Evolutionary conservation across 2,797 vertebrate genomes (phyloP).

Genomic region (Sebastes trivittatus): DNA sequence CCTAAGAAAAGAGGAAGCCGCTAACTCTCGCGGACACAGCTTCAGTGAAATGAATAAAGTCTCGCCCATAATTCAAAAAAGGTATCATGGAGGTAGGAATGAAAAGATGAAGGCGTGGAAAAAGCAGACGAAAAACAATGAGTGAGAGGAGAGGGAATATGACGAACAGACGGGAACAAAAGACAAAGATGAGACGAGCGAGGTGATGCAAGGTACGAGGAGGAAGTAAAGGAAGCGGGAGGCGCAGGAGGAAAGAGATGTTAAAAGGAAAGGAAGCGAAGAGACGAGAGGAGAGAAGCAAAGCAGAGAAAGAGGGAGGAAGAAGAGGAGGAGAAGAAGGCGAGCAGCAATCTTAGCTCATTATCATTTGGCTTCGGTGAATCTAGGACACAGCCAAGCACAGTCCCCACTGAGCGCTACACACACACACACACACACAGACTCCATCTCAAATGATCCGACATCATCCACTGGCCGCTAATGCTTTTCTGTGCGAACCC

Average conservation of each 20-base stretch:
- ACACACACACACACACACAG: neutral
- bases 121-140: neutral
- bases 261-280: neutral
- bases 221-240: neutral
- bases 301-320: neutral
- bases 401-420: constrained; percentile 38
- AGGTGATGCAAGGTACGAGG: neutral
- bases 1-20: neutral
- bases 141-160: neutral
- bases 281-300: neutral
- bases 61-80: neutral
- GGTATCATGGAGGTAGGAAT: too few relatives aligned
- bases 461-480: constrained; percentile 21
- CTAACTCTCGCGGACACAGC: neutral
- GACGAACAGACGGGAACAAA: neutral
- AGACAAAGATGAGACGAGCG: neutral
- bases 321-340: constrained; percentile 38
- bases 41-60: neutral
- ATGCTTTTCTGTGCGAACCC: constrained; percentile 49
- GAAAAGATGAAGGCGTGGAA: neutral
- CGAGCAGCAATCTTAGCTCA: constrained; percentile 65
- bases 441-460: constrained; percentile 7
- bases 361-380: constrained; percentile 71
- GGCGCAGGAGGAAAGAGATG: neutral
- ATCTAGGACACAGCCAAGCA: constrained; percentile 66